Percentiles rank a stretch among this genome's conserved stretches.
Conservation (phyloP, 2,113 vertebrate genomes). For the Noturus placidus region DNA sequence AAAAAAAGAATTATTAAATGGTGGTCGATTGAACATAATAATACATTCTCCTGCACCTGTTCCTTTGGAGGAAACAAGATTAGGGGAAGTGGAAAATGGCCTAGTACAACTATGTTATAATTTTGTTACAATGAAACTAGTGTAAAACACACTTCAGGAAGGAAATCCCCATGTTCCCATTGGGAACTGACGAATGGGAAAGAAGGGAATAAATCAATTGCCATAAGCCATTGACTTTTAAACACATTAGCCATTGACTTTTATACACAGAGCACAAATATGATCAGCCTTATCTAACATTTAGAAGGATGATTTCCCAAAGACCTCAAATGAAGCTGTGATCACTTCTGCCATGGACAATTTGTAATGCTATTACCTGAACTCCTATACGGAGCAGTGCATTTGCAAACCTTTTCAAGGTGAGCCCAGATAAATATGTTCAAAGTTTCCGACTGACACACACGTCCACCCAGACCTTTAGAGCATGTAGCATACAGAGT, state of each 20-base stretch:
- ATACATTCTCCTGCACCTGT: background rate
- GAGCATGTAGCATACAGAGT: conserved; percentile 56
- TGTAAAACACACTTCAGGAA: background rate
- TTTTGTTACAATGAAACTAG: background rate
- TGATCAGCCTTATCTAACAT: background rate
- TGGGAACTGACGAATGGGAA: background rate
- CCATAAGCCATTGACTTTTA: background rate
- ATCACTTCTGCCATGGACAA: background rate
- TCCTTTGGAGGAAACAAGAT: background rate
- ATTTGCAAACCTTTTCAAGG: background rate
- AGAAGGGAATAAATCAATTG: conserved; percentile 2
- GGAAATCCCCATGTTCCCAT: background rate
- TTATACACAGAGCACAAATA: background rate
- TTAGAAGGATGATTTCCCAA: background rate
- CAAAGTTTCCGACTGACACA: background rate
- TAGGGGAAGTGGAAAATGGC: background rate
- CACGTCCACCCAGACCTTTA: conserved; percentile 5
- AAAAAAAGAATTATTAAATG: background rate
- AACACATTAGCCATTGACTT: background rate
- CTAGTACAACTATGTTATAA: background rate
- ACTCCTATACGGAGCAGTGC: background rate
- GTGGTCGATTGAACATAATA: background rate
- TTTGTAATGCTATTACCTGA: background rate
- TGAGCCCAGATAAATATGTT: background rate
- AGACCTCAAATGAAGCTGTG: background rate